These are phyloP conservation scores for Nasonovia ribisnigri DNA, from an alignment of 2,888 invertebrate genomes.

Conservation along the genomic window DNA sequence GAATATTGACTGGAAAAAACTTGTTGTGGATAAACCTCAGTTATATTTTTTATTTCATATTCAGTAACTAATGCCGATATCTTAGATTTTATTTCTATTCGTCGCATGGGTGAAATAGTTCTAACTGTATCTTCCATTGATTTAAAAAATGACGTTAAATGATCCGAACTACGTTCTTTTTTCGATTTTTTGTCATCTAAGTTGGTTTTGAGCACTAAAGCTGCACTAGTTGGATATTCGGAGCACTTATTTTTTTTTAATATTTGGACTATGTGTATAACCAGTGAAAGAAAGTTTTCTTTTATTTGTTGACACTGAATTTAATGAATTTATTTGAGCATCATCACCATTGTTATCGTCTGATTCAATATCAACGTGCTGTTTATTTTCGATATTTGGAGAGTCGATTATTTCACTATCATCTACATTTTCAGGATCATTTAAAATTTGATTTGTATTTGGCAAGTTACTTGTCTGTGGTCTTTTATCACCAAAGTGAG, in stretches of 20 bases:
- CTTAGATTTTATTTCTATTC: background rate
- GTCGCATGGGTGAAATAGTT: background rate
- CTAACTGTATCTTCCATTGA: constrained; percentile 19
- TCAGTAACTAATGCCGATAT: constrained; percentile 7
- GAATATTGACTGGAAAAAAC: background rate
- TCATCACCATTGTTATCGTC: no score
- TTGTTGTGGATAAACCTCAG: background rate
- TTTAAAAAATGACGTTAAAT: constrained; percentile 9
- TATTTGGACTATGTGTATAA: no score
- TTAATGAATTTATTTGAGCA: background rate
- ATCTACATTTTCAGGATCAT: background rate
- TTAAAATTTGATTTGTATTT: background rate
- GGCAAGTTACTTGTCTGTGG: background rate
- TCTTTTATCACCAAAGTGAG: constrained; percentile 11
- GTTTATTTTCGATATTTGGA: no score
- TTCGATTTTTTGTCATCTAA: no score
- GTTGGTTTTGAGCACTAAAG: no score
- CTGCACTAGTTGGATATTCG: no score
- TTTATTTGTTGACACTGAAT: no score
- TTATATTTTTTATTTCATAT: constrained; percentile 8
- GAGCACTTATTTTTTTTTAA: no score
- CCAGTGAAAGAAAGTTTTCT: no score
- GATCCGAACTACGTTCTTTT: background rate
- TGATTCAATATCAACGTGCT: no score
- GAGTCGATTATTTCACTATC: background rate